A percentile compares a stretch with the other conserved stretches of the same genome.
These are phyloP conservation scores for Orestias chungarensis DNA, from an alignment of 2,797 vertebrate species.

Conservation along the genomic window DNA sequence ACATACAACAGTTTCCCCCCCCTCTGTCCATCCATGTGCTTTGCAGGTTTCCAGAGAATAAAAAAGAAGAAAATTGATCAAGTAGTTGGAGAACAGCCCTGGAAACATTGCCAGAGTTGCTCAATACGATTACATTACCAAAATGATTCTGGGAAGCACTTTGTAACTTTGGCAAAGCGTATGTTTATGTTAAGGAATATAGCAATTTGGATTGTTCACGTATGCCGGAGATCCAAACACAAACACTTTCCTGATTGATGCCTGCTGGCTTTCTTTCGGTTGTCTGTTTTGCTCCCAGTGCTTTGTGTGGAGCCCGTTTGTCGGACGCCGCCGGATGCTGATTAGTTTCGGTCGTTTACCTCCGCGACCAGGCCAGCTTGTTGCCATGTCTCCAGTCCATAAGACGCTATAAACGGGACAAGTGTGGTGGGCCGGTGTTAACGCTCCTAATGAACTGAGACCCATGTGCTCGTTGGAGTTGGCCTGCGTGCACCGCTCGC, in stretches of 20 bases:
- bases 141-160: conserved; percentile 9
- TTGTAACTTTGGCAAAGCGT: conserved; percentile 9
- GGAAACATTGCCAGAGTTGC: conserved; percentile 7
- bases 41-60: neutral
- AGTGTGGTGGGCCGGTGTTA: conserved; percentile 31
- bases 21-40: conserved; percentile 5
- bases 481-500: neutral
- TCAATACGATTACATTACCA: conserved; percentile 12
- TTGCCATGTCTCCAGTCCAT: conserved; percentile 23
- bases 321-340: conserved; percentile 9
- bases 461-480: conserved; percentile 34
- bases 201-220: conserved; percentile 11
- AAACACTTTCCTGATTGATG: conserved; percentile 22
- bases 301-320: conserved; percentile 8
- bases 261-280: conserved; percentile 27
- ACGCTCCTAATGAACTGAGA: conserved; percentile 50
- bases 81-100: neutral
- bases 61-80: conserved; percentile 6
- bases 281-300: neutral
- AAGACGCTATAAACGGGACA: conserved; percentile 27
- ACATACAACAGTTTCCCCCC: neutral
- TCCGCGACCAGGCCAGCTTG: conserved; percentile 11
- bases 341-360: conserved; percentile 7
- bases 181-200: conserved; percentile 16
- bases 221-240: conserved; percentile 18